These are phyloP conservation scores for Drosophila aff. DNA, from an alignment of 1,140 invertebrate species.

Conservation along the genomic window DNA sequence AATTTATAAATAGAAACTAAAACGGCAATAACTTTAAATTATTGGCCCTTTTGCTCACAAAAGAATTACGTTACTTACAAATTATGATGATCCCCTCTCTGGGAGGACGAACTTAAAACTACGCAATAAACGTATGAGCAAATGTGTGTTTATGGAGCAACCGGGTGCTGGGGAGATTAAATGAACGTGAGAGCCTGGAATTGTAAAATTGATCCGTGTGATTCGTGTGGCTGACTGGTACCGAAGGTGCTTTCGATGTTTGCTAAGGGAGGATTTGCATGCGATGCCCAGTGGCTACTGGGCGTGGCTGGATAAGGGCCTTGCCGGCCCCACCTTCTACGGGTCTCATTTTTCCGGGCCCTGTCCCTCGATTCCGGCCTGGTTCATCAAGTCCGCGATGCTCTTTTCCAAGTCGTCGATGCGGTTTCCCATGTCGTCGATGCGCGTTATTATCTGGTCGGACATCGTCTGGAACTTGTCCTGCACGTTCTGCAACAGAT, in stretches of 20 bases:
- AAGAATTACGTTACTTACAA: conserved; percentile 59
- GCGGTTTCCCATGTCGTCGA: conserved; percentile 98
- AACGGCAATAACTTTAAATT: conserved; percentile 56
- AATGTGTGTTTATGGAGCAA: conserved; percentile 55
- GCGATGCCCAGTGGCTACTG: conserved; percentile 20
- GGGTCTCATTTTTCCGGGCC: conserved; percentile 66
- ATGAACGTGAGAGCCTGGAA: conserved; percentile 51
- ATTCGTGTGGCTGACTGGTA: conserved; percentile 15
- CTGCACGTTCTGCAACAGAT: conserved; percentile 98
- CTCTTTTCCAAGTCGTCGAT: conserved; percentile 99
- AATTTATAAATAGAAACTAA: conserved; percentile 71
- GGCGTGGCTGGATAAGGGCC: conserved; percentile 51
- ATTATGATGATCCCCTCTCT: conserved; percentile 40
- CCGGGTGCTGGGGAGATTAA: conserved; percentile 41
- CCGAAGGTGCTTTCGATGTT: conserved; percentile 61
- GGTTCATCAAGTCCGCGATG: conserved; percentile 98
- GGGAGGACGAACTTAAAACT: conserved; percentile 62
- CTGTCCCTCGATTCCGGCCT: conserved; percentile 94
- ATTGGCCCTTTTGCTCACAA: conserved; percentile 50
- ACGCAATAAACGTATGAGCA: conserved; percentile 72
- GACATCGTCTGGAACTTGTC: conserved; percentile 99
- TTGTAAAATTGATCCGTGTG: conserved; percentile 46
- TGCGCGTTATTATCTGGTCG: conserved; percentile 98
- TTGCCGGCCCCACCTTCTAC: conserved; percentile 46
- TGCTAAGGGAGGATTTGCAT: conserved; percentile 26